phyloP scores from a whole-genome alignment of 2,113 vertebrate genomes.

The Choloepus hoffmanni region DNA sequence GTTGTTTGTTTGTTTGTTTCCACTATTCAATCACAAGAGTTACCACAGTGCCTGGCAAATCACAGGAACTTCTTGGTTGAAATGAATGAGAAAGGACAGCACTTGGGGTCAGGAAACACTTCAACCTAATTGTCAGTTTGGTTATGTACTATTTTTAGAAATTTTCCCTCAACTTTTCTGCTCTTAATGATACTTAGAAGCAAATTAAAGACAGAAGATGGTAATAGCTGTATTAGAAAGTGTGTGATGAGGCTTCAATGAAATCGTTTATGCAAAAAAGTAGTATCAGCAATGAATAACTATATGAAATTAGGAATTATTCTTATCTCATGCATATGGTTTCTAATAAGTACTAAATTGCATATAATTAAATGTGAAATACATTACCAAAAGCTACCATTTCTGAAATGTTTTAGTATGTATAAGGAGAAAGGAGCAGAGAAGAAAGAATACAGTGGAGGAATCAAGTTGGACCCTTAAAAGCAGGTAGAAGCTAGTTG shows the following conservation, averaged over 20 bases:
- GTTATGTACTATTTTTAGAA: background rate
- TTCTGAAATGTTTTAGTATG: conserved; percentile 46
- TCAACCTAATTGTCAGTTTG: background rate
- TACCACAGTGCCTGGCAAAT: background rate
- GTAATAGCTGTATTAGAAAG: background rate
- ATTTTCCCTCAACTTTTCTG: background rate
- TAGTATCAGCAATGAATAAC: background rate
- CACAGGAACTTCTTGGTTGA: background rate
- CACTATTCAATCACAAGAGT: background rate
- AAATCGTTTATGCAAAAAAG: background rate
- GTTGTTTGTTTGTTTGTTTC: background rate
- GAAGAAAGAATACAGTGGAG: background rate
- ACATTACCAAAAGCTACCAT: background rate
- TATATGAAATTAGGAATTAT: background rate
- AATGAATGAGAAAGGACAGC: background rate
- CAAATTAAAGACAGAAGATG: background rate
- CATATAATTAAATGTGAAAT: background rate
- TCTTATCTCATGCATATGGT: background rate
- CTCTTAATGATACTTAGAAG: background rate
- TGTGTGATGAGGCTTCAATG: background rate
- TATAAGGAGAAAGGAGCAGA: background rate
- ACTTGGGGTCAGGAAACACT: background rate
- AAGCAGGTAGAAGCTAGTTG: background rate
- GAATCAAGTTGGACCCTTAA: conserved; percentile 45
- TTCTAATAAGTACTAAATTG: background rate